Evolutionary conservation across 2,797 vertebrate species (phyloP), one percentile per base, ranked within the genome.

Genomic region (Brotogeris chrysoptera): DNA sequence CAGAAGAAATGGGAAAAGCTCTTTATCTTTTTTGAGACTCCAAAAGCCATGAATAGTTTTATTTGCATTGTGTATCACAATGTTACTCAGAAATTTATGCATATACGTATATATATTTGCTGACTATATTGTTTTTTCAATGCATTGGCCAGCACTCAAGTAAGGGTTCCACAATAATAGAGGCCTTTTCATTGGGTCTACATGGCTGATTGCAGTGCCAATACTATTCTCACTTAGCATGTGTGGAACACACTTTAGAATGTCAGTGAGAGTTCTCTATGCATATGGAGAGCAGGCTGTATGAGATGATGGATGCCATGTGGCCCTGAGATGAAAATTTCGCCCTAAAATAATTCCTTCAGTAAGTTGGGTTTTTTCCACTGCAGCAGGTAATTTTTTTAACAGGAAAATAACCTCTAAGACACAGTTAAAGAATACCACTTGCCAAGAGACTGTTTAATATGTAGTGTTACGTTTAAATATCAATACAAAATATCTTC

Each of bases 251-350:
- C 50, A 12, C 15, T 88, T 86, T n/a, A 80, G 49, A 65, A 59
- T 49, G 73, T 55, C 93, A 80, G 36, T 43, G 64, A 34, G 24
- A 86, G 55, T 82, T 91, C 17, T 81, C 36, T 16, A 65, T 34
- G 27, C 2, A 1, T 55, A 19, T 70, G 11, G 41, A 94, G 38
- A 92, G 7, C 6, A 80, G 23, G 28, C n/a, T 86, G 32, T 66
- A 53, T 36, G 63, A 95, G 36, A 47, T 91, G 53, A 44, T 50
- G 71, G 34, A 87, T 77, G 34, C 66, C 94, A 71, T 77, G 80
- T 86, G 65, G 30, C 34, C 24, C 36, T 23, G 38, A 90, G 72
- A 91, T 80, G 28, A 95, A 93, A 94, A 79, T 80, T 73, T 94
- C 89, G 11, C 69, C 43, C 41, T 34, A 30, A 92, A 69, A 74